Percentiles rank a stretch among this genome's conserved stretches.
These are phyloP conservation scores for Myotis davidii DNA, from an alignment of 2,113 vertebrate species.

Conservation along the genomic window DNA sequence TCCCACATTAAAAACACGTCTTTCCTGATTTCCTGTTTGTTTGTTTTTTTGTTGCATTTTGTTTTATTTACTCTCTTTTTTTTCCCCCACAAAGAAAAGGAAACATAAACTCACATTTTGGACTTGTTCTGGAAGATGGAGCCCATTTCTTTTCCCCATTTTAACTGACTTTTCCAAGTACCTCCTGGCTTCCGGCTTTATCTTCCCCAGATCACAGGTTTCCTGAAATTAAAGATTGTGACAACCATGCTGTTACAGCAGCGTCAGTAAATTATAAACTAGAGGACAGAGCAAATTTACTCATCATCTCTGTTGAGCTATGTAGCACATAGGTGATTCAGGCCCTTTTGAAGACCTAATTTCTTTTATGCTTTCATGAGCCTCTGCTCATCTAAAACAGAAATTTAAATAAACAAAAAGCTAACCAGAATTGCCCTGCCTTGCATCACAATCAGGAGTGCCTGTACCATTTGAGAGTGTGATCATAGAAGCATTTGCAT, in stretches of 20 bases:
- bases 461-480: neutral
- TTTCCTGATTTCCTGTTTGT: neutral
- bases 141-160: slow-evolving; percentile 92
- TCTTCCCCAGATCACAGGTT: slow-evolving; percentile 82
- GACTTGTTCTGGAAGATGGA: slow-evolving; percentile 92
- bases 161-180: slow-evolving; percentile 93
- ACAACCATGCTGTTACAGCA: slow-evolving; percentile 46
- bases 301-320: slow-evolving; percentile 36
- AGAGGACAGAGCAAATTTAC: slow-evolving; percentile 43
- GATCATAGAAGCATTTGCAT: slow-evolving; percentile 59
- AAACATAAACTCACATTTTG: slow-evolving; percentile 88
- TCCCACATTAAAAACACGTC: neutral
- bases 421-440: slow-evolving; percentile 30
- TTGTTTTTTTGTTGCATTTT: slow-evolving; percentile 26
- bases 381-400: neutral
- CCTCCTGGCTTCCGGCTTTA: slow-evolving; percentile 91
- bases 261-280: slow-evolving; percentile 14
- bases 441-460: slow-evolving; percentile 3
- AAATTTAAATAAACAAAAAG: slow-evolving; percentile 46
- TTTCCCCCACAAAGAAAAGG: slow-evolving; percentile 28
- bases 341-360: slow-evolving; percentile 40
- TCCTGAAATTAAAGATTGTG: slow-evolving; percentile 85
- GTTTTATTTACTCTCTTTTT: slow-evolving; percentile 26
- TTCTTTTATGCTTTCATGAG: slow-evolving; percentile 49
- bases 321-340: slow-evolving; percentile 40